These are phyloP conservation scores for Calliopsis andreniformis DNA, from an alignment of 1,140 invertebrate genomes.

Conservation along the genomic window DNA sequence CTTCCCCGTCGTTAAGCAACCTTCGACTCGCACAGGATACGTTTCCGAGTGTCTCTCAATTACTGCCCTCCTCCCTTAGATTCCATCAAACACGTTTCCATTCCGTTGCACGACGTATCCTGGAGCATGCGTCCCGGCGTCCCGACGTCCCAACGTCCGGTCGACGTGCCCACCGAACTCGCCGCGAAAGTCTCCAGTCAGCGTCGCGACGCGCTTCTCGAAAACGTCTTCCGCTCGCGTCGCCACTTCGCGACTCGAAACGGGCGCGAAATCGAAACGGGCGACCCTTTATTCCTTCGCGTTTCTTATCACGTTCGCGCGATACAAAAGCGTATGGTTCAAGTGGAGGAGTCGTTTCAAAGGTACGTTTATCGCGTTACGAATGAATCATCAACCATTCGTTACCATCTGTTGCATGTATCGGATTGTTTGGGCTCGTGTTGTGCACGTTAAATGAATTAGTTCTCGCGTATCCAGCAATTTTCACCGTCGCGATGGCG, in stretches of 20 bases:
- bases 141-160: constrained; percentile 13
- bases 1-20: background rate
- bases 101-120: background rate
- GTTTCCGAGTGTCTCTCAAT: constrained; percentile 3
- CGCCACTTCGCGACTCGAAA: background rate
- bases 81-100: constrained; percentile 1
- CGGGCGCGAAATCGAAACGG: background rate
- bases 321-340: too few relatives aligned
- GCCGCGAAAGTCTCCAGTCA: constrained; percentile 56
- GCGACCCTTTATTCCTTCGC: too few relatives aligned
- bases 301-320: background rate
- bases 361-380: background rate
- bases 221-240: constrained; percentile 12
- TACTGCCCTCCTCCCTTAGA: background rate
- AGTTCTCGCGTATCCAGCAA: too few relatives aligned
- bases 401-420: background rate
- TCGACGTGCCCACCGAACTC: constrained; percentile 32
- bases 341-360: too few relatives aligned
- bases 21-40: background rate
- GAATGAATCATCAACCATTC: too few relatives aligned
- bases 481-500: too few relatives aligned
- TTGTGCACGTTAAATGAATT: too few relatives aligned
- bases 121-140: constrained; percentile 55
- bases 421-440: background rate
- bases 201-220: constrained; percentile 60